These are phyloP conservation scores for Vidua macroura DNA, from an alignment of 2,113 vertebrate species.

Conservation along the genomic window DNA sequence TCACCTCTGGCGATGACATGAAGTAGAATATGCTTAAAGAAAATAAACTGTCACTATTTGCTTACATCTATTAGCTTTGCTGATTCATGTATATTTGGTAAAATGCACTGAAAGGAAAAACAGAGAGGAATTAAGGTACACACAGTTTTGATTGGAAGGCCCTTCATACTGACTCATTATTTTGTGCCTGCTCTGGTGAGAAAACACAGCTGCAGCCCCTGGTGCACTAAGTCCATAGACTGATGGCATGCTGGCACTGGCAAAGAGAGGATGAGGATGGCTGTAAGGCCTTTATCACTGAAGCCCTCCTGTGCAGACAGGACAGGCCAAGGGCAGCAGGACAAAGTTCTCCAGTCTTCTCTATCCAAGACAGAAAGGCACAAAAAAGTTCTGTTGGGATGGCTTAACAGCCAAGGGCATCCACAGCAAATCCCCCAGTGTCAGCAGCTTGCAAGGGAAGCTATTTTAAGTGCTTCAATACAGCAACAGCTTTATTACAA, in stretches of 20 bases:
- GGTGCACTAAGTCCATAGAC: neutral
- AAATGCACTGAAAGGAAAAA: neutral
- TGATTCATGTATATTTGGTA: neutral
- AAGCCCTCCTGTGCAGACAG: neutral
- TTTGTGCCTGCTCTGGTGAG: neutral
- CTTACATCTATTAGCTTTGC: neutral
- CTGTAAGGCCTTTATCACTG: neutral
- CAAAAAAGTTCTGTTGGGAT: neutral
- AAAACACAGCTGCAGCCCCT: neutral
- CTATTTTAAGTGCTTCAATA: neutral
- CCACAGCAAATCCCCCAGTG: neutral
- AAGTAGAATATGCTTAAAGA: neutral
- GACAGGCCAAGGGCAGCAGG: neutral
- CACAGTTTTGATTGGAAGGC: neutral
- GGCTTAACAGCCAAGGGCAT: neutral
- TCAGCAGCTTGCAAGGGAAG: neutral
- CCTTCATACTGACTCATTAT: neutral
- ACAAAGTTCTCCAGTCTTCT: neutral
- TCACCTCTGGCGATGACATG: neutral
- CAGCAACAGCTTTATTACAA: neutral
- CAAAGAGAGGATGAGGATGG: neutral
- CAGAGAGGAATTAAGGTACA: neutral
- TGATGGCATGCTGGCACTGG: neutral
- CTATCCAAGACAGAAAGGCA: neutral
- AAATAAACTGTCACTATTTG: neutral